Conservation (phyloP, 2,797 vertebrate species). For the Cryptoblepharus egeriae region DNA sequence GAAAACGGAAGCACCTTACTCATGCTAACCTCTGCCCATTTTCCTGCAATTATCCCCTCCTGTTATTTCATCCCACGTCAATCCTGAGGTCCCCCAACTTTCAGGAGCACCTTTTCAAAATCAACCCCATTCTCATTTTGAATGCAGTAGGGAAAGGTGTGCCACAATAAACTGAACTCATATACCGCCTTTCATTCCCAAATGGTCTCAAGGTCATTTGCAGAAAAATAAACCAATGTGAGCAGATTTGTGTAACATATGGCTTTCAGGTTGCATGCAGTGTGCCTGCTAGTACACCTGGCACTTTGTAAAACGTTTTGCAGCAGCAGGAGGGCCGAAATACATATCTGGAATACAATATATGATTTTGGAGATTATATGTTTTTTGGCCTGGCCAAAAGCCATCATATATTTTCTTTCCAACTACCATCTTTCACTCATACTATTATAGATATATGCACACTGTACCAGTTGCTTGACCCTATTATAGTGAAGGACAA, state of each 20-base stretch:
- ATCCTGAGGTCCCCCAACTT: too few species aligned
- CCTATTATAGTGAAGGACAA: neutral
- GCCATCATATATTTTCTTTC: neutral
- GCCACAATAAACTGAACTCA: too few species aligned
- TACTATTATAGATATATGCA: neutral
- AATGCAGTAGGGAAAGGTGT: too few species aligned
- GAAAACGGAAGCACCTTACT: too few species aligned
- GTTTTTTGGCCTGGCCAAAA: neutral
- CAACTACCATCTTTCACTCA: too few species aligned
- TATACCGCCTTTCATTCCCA: too few species aligned
- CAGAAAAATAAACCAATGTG: neutral
- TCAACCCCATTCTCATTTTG: too few species aligned
- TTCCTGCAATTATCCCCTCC: too few species aligned
- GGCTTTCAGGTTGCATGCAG: neutral
- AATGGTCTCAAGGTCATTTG: too few species aligned
- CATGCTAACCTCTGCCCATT: too few species aligned
- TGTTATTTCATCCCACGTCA: too few species aligned
- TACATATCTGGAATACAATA: neutral
- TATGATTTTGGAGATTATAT: neutral
- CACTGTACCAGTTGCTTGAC: neutral
- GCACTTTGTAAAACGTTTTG: neutral
- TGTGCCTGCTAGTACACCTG: neutral
- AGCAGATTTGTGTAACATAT: neutral
- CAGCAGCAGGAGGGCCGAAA: neutral
- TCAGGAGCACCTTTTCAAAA: too few species aligned